Base-by-base conservation (phyloP, 2,113 vertebrate species). In the Pelecanus crispus region DNA sequence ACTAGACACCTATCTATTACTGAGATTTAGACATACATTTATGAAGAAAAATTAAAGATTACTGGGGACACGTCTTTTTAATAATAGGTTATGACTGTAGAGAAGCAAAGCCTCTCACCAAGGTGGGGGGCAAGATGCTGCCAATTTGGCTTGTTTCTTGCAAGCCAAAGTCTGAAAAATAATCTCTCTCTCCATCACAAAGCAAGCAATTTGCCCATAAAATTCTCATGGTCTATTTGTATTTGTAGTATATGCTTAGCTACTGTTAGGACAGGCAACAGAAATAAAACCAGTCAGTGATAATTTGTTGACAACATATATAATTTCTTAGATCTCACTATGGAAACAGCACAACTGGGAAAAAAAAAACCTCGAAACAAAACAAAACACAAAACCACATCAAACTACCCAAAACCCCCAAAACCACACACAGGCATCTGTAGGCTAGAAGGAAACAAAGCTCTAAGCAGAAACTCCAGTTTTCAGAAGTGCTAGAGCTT, bases 191-290 rank as follows among this genome's bases (percentile, higher is more conserved):
- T 65, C 25, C 17, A 34, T n/a, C 67, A 78, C 50, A 94, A 78
- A 90, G 72, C 25, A 94, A 93, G 78, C 47, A 80, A 63, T 36
- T 66, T 62, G 21, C 28, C 29, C 68, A 87, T 71, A 84, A 86
- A 58, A 59, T 89, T 84, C 26, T 44, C 26, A 70, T 17, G 26
- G 29, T 55, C 45, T 89, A 28, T 87, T 83, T 86, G 42, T 72
- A 86, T 38, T 83, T 84, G 52, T 31, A 61, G 8, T 58, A 65
- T 26, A 16, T 50, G 22, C 73, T 94, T 78, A 75, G 56, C 78
- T 94, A 85, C 65, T 93, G 65, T 91, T 79, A 87, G 17, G 61
- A 81, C 6, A 77, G 38, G 44, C 47, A 90, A 90, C 34, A 84
- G 72, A 94, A 92, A 68, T 38, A 36, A 84, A 94, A 75, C 15